Evolutionary conservation across 2,888 invertebrate species (phyloP), one percentile per base, ranked within the genome.

Genomic region (Phasia obesa): DNA sequence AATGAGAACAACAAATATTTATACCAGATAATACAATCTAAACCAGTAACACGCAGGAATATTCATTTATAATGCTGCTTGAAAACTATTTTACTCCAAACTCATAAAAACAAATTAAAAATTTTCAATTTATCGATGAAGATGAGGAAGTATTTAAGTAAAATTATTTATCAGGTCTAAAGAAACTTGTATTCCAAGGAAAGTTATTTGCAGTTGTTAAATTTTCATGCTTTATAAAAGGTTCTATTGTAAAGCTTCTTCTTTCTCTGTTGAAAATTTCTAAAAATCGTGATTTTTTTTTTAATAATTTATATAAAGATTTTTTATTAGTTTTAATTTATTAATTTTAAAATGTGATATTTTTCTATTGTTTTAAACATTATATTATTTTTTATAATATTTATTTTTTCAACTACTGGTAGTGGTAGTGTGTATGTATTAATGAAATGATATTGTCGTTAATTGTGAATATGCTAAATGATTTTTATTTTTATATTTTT

Each of bases 281-380:
- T 57, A 35, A n/a, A 73, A 64, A 57, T 70, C 15, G 70, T 75
- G 65, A 75, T 78, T 75, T 70, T 19, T 23, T 38, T 76, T 38
- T 55, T 67, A 35, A 35, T 74, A 74, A 55, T 44, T 31, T 31
- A 27, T 4, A 44, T 21, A 27, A 11, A 21, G 35, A 38, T 64
- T 70, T 69, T 65, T 15, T 44, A 23, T 25, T n/a, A 25, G 21
- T 47, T 44, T 62, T 47, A 19, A 47, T 60, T 69, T 53, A 21
- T 23, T 73, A 77, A 73, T 62, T 77, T 81, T 6, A 60, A 60
- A 49, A 67, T 77, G 77, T 82, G 77, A 82, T 82, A 82, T 77
- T 77, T 77, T 64, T 25, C 49, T 15, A 44, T 71, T 71, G 27
- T 55, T 64, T 35, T 55, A 25, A 44, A 19, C 9, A 47, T 7